These are phyloP conservation scores for Baryphthengus martii DNA, from an alignment of 2,113 vertebrate genomes.

Conservation along the genomic window DNA sequence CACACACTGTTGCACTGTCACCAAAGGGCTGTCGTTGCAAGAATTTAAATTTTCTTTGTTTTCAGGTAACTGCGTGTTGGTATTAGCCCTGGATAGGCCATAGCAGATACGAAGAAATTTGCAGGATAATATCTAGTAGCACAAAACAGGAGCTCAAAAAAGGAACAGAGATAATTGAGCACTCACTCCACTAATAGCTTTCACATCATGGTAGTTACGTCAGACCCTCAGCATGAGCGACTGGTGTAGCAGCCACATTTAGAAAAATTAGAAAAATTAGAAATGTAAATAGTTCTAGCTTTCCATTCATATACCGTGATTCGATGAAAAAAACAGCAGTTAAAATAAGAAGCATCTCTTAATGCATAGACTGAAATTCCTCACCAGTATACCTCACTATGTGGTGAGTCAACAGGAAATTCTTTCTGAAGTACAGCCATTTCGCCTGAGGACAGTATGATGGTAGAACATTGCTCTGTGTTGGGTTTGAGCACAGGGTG, in stretches of 20 bases:
- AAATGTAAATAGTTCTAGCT: background rate
- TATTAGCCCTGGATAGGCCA: background rate
- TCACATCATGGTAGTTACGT: background rate
- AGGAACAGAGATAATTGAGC: background rate
- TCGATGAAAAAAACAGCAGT: background rate
- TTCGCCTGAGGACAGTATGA: background rate
- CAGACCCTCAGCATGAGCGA: background rate
- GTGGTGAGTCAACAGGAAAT: background rate
- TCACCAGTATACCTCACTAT: background rate
- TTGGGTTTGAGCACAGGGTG: background rate
- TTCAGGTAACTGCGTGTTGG: background rate
- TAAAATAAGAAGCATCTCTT: background rate
- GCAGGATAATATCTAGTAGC: background rate
- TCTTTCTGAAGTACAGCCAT: background rate
- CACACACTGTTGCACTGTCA: background rate
- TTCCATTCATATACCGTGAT: background rate
- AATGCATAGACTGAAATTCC: background rate
- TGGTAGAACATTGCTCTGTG: background rate
- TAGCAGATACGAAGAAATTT: background rate
- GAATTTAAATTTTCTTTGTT: background rate
- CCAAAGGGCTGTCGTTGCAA: background rate
- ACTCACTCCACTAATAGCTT: background rate
- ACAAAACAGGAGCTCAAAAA: background rate
- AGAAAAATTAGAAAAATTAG: slow-evolving; percentile 10
- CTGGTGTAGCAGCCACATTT: background rate